Evolutionary conservation across 2,888 invertebrate species (phyloP), one percentile per base, ranked within the genome.

Genomic region (Ischnus inquisitorius): DNA sequence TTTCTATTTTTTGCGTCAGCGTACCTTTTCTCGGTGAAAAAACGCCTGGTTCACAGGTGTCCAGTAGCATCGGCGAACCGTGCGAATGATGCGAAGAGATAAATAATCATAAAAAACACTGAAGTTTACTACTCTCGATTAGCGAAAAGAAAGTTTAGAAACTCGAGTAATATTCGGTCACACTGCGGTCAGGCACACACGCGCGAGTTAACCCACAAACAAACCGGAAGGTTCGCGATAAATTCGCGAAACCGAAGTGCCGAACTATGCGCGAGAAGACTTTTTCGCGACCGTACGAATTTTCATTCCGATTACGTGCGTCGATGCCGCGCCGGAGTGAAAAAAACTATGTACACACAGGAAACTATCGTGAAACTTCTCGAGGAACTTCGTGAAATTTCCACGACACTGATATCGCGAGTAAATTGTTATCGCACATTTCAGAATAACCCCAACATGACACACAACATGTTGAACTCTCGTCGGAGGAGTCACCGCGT

Each of bases 31-130:
- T 43, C 60, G 64, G 65, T 76, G 60, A 83, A 72, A 60, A 72
- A 81, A 65, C 57, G 74, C 64, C 78, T 81, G 83, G 74, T 84
- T 84, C 84, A 84, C 84, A 84, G 84, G 84, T 84, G 84, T 84
- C 84, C 74, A 64, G 65, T 65, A 12, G 76, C 71, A 72, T 67
- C 71, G 78, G 75, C 64, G 78, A 65, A 46, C n/a, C 43, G 51
- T 69, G 54, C 22, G 12, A 19, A 22, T 19, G 19, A 22, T 12
- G 12, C 3, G 6, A 19, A 19, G 10, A 51, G n/a, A 51, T 46
- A n/a, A n/a, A 46, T n/a, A 51, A 51, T 51, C 16, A 16, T 3
- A 10, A 51, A 54, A 34, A 34, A 3, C 8, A 34, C 34, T n/a
- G n/a, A n/a, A n/a, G 34, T 6, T 34, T 34, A 34, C 8, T 54